Conservation (phyloP, 2,113 vertebrate species). For the Phycodurus eques region DNA sequence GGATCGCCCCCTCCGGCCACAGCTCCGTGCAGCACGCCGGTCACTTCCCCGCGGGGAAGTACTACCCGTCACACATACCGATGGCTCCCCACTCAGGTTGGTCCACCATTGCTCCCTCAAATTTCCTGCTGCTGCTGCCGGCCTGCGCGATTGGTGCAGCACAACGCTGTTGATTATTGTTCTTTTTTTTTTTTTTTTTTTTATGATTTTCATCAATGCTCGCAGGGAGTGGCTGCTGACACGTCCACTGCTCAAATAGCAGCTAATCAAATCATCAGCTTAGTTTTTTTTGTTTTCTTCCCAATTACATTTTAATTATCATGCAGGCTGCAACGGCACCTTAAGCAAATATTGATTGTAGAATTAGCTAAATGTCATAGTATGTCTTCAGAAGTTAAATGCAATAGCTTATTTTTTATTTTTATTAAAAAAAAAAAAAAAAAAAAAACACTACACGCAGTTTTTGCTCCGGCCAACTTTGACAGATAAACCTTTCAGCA, state of each 20-base stretch:
- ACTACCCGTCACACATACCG: conserved; percentile 91
- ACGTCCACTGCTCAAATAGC: conserved; percentile 45
- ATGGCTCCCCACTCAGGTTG: conserved; percentile 96
- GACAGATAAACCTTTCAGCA: not conserved
- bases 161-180: conserved; percentile 30
- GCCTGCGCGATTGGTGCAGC: conserved; percentile 23
- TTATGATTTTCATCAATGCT: conserved; percentile 12
- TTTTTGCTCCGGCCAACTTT: not conserved
- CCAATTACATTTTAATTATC: conserved; percentile 6
- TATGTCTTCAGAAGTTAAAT: conserved; percentile 5
- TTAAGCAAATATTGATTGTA: conserved; percentile 39
- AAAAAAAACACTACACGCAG: too few relatives aligned
- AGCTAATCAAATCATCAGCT: conserved; percentile 34
- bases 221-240: conserved; percentile 45
- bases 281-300: not conserved
- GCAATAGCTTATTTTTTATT: not conserved
- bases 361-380: conserved; percentile 40
- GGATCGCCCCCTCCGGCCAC: conserved; percentile 84
- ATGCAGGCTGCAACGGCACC: conserved; percentile 5
- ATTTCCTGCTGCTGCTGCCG: not conserved
- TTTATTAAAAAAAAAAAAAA: too few relatives aligned
- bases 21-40: conserved; percentile 84
- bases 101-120: conserved; percentile 48
- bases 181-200: conserved; percentile 9
- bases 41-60: conserved; percentile 91